Conservation (phyloP, 2,113 vertebrate species). For the Triplophysa rosa region DNA sequence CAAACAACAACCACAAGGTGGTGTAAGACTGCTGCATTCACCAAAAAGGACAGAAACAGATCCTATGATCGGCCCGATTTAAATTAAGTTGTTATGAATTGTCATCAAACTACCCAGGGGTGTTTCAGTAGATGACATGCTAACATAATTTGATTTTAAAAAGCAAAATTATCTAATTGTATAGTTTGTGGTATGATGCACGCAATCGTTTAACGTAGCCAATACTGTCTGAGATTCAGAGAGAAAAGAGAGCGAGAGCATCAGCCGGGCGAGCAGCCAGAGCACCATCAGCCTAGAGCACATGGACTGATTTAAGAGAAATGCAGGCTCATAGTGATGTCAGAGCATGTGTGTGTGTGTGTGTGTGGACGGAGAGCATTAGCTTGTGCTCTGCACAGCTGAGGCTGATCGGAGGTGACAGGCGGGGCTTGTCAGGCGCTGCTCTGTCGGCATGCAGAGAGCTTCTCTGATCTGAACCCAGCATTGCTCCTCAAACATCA, state of each 20-base stretch:
- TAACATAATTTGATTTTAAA: background rate
- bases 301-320: constrained; percentile 44
- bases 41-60: background rate
- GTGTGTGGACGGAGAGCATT: constrained; percentile 19
- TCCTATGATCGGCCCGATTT: constrained; percentile 1
- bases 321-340: constrained; percentile 46
- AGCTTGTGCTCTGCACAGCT: constrained; percentile 28
- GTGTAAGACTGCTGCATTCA: constrained; percentile 49
- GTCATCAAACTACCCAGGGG: background rate
- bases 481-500: constrained; percentile 26
- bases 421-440: constrained; percentile 47
- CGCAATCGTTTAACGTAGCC: too few species aligned
- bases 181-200: background rate
- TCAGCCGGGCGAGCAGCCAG: constrained; percentile 55
- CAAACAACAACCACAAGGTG: constrained; percentile 64
- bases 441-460: constrained; percentile 38
- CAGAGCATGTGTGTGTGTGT: constrained; percentile 44
- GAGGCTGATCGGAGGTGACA: constrained; percentile 49
- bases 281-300: constrained; percentile 44
- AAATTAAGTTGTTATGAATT: constrained; percentile 19
- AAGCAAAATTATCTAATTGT: background rate
- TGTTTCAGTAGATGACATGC: background rate
- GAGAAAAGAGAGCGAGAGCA: constrained; percentile 36
- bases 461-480: constrained; percentile 31
- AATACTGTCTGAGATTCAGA: background rate